Percentiles rank a stretch among this genome's conserved stretches.
phyloP scores from a whole-genome alignment of 2,888 invertebrate genomes.

The Enoplolaimus lenunculus region DNA sequence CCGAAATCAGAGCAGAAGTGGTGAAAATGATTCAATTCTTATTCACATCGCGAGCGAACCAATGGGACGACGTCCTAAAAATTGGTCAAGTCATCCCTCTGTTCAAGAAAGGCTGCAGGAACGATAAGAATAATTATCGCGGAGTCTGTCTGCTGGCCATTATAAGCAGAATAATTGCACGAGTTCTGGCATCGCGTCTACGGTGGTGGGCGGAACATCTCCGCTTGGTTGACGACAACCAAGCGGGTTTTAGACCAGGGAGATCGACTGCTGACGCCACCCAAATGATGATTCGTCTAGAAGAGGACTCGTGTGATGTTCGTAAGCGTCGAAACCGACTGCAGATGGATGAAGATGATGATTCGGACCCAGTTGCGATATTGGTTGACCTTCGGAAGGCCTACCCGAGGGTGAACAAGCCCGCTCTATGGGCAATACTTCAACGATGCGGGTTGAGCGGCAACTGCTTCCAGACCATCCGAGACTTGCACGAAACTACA shows the following conservation, averaged over 20 bases:
- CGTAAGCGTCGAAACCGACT: not conserved
- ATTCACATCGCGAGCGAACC: not conserved
- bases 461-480: not conserved
- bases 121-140: constrained; percentile 1
- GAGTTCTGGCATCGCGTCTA: not conserved
- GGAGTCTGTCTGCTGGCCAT: not conserved
- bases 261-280: not conserved
- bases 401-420: constrained; percentile 2
- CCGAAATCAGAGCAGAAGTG: not conserved
- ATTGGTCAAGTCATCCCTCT: not conserved
- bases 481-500: not conserved
- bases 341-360: not conserved
- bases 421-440: not conserved
- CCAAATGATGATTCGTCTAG: not conserved
- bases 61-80: not conserved
- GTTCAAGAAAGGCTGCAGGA: not conserved
- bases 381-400: not conserved
- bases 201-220: not conserved
- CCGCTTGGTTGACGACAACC: not conserved
- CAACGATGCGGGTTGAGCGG: not conserved
- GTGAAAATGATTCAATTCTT: not conserved
- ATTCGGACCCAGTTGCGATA: no score
- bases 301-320: not conserved
- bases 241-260: not conserved
- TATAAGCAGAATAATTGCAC: not conserved